Evolutionary conservation across 1,140 invertebrate genomes (phyloP).

Genomic region (Drosophila pectinifera): DNA sequence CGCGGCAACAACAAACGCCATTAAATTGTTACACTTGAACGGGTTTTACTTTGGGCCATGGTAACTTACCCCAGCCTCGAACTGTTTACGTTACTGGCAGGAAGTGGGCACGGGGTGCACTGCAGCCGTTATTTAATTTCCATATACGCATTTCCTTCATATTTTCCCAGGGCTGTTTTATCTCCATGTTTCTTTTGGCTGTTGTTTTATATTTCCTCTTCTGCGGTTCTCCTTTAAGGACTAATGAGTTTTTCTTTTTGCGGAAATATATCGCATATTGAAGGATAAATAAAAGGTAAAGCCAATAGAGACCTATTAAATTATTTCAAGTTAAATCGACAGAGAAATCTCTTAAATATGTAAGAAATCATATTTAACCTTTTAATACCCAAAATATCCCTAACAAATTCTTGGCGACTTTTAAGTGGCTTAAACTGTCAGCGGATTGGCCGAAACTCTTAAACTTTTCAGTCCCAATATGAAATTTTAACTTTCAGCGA

Average conservation of each 20-base stretch:
- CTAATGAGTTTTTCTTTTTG: conserved; percentile 11
- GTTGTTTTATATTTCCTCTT: conserved; percentile 42
- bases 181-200: conserved; percentile 16
- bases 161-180: conserved; percentile 56
- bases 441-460: background rate
- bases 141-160: conserved; percentile 77
- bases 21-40: conserved; percentile 84
- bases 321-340: too few relatives aligned
- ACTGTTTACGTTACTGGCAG: conserved; percentile 32
- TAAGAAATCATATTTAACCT: background rate
- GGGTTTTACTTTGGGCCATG: conserved; percentile 79
- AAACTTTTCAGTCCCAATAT: conserved; percentile 32
- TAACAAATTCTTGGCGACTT: background rate
- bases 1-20: conserved; percentile 71
- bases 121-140: conserved; percentile 67
- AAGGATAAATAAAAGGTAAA: background rate
- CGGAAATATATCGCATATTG: background rate
- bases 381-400: background rate
- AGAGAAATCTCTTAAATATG: too few relatives aligned
- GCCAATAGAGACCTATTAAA: too few relatives aligned
- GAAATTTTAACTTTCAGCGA: conserved; percentile 14
- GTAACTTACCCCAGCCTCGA: conserved; percentile 57
- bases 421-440: conserved; percentile 19
- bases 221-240: conserved; percentile 11
- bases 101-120: conserved; percentile 19